phyloP scores from a whole-genome alignment of 1,140 invertebrate species.

The Drosophila sucinea region DNA sequence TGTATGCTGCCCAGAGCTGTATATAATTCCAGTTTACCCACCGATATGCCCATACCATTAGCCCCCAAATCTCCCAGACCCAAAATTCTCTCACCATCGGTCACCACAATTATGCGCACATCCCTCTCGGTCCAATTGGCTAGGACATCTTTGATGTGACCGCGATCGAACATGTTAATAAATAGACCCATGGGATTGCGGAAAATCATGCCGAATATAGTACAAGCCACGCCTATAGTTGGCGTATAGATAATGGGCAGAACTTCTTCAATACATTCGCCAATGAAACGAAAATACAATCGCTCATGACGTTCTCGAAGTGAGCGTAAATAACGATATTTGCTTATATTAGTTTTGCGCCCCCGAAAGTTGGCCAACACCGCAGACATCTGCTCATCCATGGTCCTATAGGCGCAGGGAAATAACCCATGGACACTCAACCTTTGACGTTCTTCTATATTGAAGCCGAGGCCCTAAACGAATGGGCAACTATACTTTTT shows the following conservation, averaged over 20 bases:
- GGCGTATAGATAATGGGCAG: conserved; percentile 86
- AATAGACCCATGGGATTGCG: conserved; percentile 93
- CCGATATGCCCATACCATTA: conserved; percentile 98
- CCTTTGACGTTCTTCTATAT: conserved; percentile 47
- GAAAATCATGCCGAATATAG: conserved; percentile 82
- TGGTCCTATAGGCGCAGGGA: conserved; percentile 91
- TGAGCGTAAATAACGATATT: conserved; percentile 92
- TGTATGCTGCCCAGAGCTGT: conserved; percentile 96
- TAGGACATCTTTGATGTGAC: conserved; percentile 93
- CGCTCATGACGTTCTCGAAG: conserved; percentile 95
- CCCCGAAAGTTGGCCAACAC: conserved; percentile 89
- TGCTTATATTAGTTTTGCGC: conserved; percentile 90
- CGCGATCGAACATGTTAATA: conserved; percentile 97
- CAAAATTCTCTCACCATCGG: conserved; percentile 97
- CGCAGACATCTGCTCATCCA: conserved; percentile 91
- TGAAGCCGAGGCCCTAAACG: conserved; percentile 38
- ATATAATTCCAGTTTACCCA: conserved; percentile 97
- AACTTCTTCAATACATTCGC: conserved; percentile 93
- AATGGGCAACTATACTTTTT: no score
- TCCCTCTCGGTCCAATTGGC: conserved; percentile 83
- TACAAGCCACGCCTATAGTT: conserved; percentile 89
- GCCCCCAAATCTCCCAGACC: conserved; percentile 97
- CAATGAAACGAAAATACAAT: conserved; percentile 96
- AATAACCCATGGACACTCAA: conserved; percentile 90
- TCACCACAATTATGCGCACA: conserved; percentile 96